These are phyloP conservation scores for Monopis laevigella DNA, from an alignment of 2,888 invertebrate species.

Conservation along the genomic window DNA sequence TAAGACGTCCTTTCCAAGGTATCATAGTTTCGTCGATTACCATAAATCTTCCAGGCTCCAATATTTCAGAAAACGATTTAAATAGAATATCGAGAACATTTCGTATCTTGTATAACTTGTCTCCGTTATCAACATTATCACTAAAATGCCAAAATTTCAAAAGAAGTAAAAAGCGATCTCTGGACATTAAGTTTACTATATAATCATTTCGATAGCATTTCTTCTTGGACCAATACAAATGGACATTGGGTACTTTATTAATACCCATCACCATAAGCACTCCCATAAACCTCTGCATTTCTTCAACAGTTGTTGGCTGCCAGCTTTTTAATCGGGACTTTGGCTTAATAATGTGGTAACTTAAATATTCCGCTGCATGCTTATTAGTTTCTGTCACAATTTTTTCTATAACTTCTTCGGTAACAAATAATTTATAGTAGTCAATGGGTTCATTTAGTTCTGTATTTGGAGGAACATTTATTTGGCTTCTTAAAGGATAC, in stretches of 20 bases:
- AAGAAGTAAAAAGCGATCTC: constrained; percentile 24
- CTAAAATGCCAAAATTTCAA: constrained; percentile 25
- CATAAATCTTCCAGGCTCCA: constrained; percentile 23
- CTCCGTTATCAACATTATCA: constrained; percentile 18
- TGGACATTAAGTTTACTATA: constrained; percentile 20
- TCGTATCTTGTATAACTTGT: constrained; percentile 20
- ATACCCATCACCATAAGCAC: constrained; percentile 16
- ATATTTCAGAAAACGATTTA: constrained; percentile 18
- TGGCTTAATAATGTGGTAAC: constrained; percentile 19
- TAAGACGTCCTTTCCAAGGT: constrained; percentile 27
- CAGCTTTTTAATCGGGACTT: too few relatives aligned
- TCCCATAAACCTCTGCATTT: constrained; percentile 19
- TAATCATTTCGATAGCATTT: constrained; percentile 22
- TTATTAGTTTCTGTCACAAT: constrained; percentile 20
- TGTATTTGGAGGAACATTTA: not conserved
- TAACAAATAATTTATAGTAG: constrained; percentile 18
- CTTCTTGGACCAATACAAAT: constrained; percentile 21
- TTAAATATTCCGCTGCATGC: constrained; percentile 19
- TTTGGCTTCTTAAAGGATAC: not conserved
- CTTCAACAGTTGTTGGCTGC: constrained; percentile 16
- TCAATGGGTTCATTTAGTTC: constrained; percentile 12
- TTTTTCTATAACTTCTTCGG: constrained; percentile 17
- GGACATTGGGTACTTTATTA: constrained; percentile 15
- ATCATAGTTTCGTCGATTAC: constrained; percentile 31
- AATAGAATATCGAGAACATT: constrained; percentile 15